These are phyloP conservation scores for Oreochromis grahami DNA, from an alignment of 2,797 vertebrate species.

Conservation along the genomic window DNA sequence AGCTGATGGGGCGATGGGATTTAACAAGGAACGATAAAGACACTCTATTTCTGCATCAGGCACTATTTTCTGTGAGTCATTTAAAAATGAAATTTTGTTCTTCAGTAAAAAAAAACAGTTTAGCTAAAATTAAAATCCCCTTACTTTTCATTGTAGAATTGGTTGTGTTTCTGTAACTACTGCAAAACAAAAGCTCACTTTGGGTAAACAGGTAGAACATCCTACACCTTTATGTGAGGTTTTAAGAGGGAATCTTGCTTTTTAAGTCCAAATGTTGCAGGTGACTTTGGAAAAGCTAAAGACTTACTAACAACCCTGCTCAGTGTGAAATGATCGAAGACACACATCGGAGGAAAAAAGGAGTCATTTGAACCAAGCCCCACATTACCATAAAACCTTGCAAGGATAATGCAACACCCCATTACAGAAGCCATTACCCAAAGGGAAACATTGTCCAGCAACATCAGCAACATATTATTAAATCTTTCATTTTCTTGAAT, in stretches of 20 bases:
- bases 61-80: neutral
- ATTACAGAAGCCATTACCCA: slow-evolving; percentile 46
- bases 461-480: slow-evolving; percentile 19
- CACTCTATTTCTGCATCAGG: neutral
- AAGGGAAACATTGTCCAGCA: slow-evolving; percentile 6
- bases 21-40: neutral
- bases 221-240: neutral
- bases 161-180: neutral
- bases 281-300: neutral
- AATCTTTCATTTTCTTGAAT: slow-evolving; percentile 19
- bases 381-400: slow-evolving; percentile 41
- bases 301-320: slow-evolving; percentile 18
- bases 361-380: slow-evolving; percentile 19
- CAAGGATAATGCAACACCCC: slow-evolving; percentile 31
- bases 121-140: neutral
- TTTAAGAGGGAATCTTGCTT: neutral
- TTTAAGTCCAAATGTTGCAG: neutral
- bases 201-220: neutral
- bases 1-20: neutral
- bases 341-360: slow-evolving; percentile 9
- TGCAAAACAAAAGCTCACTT: neutral
- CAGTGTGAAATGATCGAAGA: slow-evolving; percentile 24
- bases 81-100: neutral
- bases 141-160: neutral
- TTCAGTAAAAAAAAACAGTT: neutral